A percentile compares a stretch with the other conserved stretches of the same genome.
Conservation (phyloP, 2,113 vertebrate genomes). For the Myiozetetes cayanensis region DNA sequence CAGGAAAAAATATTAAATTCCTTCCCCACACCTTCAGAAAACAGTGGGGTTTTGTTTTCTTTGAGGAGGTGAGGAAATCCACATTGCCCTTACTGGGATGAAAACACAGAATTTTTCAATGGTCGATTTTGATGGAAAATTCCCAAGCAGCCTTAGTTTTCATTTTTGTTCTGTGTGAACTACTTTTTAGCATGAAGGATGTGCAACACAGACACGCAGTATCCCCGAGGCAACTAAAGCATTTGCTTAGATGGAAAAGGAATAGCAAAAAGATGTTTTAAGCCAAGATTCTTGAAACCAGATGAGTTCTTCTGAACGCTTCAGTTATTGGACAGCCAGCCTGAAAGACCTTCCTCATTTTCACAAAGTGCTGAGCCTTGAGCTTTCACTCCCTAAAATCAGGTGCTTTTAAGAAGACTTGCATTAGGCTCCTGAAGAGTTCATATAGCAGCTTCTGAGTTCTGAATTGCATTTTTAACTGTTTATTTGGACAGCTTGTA, state of each 20-base stretch:
- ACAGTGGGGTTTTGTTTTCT: rapidly evolving
- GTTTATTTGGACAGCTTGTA: not conserved
- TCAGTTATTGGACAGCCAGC: not conserved
- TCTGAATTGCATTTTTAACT: not conserved
- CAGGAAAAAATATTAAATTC: not conserved
- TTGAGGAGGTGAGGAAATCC: not conserved
- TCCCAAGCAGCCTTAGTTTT: not conserved
- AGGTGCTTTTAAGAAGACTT: not conserved
- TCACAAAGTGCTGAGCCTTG: not conserved
- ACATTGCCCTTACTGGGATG: not conserved
- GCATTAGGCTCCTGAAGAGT: not conserved
- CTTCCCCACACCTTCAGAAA: not conserved
- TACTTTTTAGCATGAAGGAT: conserved; percentile 21
- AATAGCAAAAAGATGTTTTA: conserved; percentile 17
- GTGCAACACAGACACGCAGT: not conserved
- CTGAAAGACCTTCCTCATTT: not conserved
- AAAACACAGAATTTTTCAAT: not conserved
- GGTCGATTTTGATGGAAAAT: not conserved
- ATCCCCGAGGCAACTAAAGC: not conserved
- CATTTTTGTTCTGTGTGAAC: conserved; percentile 22
- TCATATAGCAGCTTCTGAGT: not conserved
- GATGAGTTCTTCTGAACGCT: not conserved
- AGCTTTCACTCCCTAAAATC: not conserved
- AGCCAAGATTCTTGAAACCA: not conserved
- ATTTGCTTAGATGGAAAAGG: conserved; percentile 34